phyloP scores from a whole-genome alignment of 2,113 vertebrate species.

The Nematolebias whitei region DNA sequence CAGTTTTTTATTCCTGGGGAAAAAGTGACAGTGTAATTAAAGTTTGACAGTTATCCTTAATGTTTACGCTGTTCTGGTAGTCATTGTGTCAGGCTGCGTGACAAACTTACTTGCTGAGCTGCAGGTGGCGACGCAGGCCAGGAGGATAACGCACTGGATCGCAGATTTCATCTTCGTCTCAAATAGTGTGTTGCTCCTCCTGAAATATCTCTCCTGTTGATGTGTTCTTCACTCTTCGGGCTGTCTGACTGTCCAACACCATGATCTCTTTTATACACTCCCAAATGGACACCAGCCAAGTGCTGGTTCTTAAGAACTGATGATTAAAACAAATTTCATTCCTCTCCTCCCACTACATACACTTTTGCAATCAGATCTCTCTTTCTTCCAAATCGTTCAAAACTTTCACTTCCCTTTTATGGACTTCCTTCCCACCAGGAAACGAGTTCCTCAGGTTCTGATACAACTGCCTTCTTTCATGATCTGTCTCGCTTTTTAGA shows the following conservation, averaged over 20 bases:
- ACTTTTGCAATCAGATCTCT: no score
- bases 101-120: constrained; percentile 12
- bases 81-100: not conserved
- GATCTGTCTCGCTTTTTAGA: no score
- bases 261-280: not conserved
- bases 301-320: not conserved
- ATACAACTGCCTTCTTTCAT: no score
- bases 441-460: not conserved
- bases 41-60: not conserved
- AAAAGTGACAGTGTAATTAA: not conserved
- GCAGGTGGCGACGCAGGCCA: constrained; percentile 15
- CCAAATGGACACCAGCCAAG: not conserved
- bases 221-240: not conserved
- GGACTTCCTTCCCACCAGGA: not conserved
- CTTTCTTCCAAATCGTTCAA: not conserved
- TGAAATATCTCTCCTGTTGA: not conserved
- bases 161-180: constrained; percentile 28
- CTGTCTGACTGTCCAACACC: not conserved
- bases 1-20: constrained; percentile 8
- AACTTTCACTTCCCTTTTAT: no score
- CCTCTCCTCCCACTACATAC: no score
- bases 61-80: no score
- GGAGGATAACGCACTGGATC: constrained; percentile 16
- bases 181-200: not conserved
- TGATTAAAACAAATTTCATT: not conserved